These are phyloP conservation scores for Lomographa bimaculata DNA, from an alignment of 2,888 invertebrate genomes.

Conservation along the genomic window DNA sequence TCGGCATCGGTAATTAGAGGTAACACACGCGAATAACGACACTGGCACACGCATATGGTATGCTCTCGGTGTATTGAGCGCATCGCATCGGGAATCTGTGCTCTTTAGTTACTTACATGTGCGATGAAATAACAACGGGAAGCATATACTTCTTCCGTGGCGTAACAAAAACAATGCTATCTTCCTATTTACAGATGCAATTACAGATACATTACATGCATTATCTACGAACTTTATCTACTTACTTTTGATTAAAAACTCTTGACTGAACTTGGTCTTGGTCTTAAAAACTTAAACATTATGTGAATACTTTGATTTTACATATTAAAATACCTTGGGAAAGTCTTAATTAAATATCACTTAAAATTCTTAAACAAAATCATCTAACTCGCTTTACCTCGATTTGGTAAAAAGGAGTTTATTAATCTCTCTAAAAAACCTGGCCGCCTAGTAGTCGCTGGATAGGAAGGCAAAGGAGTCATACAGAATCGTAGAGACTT, in stretches of 20 bases:
- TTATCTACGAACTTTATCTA: too few species aligned
- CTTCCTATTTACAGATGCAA: constrained; percentile 4
- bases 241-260: too few species aligned
- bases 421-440: constrained; percentile 63
- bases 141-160: constrained; percentile 1
- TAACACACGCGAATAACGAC: constrained; percentile 51
- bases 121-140: constrained; percentile 12
- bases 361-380: too few species aligned
- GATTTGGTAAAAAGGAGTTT: constrained; percentile 59
- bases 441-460: constrained; percentile 51
- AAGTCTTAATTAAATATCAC: too few species aligned
- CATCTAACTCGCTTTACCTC: neutral
- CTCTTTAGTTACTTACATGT: too few species aligned
- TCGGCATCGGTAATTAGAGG: constrained; percentile 57
- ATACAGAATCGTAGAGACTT: constrained; percentile 64
- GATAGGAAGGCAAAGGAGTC: constrained; percentile 48
- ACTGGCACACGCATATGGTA: constrained; percentile 29
- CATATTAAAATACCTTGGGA: too few species aligned
- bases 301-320: too few species aligned
- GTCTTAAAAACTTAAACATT: too few species aligned
- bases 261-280: too few species aligned
- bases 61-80: constrained; percentile 13
- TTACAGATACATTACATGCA: neutral
- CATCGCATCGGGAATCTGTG: neutral
- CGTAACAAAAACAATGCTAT: constrained; percentile 1